phyloP scores from a whole-genome alignment of 2,888 invertebrate genomes.

The Rotaria sp. region DNA sequence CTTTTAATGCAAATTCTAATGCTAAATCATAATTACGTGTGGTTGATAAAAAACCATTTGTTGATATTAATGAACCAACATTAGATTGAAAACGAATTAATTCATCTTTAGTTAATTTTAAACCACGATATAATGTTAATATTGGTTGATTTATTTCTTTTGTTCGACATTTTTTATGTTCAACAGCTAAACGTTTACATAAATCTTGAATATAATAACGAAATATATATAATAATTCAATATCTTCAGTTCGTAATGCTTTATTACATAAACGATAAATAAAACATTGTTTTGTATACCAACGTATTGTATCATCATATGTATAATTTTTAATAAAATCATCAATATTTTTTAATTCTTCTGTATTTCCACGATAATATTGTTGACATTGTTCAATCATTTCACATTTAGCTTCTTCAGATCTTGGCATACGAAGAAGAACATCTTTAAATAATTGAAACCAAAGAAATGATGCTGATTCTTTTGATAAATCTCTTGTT shows the following conservation, averaged over 20 bases:
- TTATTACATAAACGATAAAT: neutral
- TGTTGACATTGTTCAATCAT: slow-evolving; percentile 7
- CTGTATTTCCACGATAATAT: neutral
- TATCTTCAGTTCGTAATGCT: neutral
- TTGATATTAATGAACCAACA: neutral
- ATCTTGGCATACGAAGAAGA: neutral
- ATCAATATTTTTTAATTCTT: neutral
- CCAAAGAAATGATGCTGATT: neutral
- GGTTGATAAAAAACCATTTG: neutral
- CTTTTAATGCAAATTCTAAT: neutral
- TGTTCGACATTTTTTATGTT: neutral
- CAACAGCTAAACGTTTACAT: neutral
- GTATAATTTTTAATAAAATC: neutral
- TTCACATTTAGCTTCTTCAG: neutral
- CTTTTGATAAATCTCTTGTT: neutral
- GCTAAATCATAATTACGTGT: neutral
- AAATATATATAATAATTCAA: slow-evolving; percentile 25
- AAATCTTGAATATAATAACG: neutral
- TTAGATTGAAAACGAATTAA: neutral
- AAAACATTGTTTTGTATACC: slow-evolving; percentile 2
- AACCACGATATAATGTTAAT: neutral
- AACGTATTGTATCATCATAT: neutral
- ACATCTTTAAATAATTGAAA: slow-evolving; percentile 28
- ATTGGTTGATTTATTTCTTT: neutral
- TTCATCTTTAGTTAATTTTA: neutral